These are phyloP conservation scores for Dendrophyllia cribrosa DNA, from an alignment of 64 coral and sea anemone genomes.

Conservation along the genomic window DNA sequence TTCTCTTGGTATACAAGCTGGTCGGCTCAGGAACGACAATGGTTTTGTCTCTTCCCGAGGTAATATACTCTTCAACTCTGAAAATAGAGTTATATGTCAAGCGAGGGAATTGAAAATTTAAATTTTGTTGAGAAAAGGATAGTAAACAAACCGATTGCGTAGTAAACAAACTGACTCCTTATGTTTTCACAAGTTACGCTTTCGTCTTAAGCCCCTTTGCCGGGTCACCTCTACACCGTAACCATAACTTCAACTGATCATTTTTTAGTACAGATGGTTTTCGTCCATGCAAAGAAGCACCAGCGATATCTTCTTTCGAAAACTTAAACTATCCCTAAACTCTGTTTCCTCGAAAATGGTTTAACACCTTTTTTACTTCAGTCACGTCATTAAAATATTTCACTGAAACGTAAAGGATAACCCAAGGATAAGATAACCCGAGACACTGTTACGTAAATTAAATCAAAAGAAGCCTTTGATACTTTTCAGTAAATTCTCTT, in stretches of 20 bases:
- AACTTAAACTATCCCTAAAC: too few species aligned
- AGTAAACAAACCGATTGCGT: too few species aligned
- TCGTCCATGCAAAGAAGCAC: neutral
- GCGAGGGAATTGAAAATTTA: neutral
- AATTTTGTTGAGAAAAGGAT: neutral
- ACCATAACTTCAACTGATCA: neutral
- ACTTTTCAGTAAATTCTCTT: too few species aligned
- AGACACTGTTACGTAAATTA: too few species aligned
- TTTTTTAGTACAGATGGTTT: neutral
- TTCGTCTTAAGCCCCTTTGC: neutral
- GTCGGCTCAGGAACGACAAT: conserved; percentile 44
- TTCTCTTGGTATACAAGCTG: conserved; percentile 31
- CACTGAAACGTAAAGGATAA: too few species aligned
- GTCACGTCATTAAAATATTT: too few species aligned
- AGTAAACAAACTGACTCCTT: neutral
- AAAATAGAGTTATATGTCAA: neutral
- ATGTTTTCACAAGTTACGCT: neutral
- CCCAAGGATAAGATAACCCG: too few species aligned
- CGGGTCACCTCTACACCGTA: neutral
- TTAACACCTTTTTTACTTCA: too few species aligned
- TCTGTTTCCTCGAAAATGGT: too few species aligned
- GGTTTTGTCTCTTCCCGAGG: conserved; percentile 33
- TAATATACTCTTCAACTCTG: conserved; percentile 56
- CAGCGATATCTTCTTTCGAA: neutral
- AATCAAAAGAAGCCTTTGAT: too few species aligned